Conservation (phyloP, 2,113 vertebrate species). For the Cephalophus harveyi region DNA sequence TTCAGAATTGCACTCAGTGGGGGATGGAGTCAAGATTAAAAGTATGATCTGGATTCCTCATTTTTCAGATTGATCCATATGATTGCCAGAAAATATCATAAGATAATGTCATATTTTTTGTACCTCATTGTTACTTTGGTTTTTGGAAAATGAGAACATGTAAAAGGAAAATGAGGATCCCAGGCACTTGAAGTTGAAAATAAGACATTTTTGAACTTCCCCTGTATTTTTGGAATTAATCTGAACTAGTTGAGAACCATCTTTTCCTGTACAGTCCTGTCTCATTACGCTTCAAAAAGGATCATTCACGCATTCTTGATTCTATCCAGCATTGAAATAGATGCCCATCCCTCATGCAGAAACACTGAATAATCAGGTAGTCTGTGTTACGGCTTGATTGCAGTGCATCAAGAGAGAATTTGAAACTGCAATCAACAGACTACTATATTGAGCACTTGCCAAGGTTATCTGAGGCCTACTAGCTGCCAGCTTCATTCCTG, state of each 20-base stretch:
- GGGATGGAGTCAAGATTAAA: neutral
- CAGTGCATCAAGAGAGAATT: neutral
- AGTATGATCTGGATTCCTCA: neutral
- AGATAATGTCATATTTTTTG: neutral
- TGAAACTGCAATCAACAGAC: neutral
- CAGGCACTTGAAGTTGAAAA: neutral
- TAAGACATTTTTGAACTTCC: neutral
- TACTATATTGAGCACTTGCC: neutral
- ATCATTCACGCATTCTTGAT: neutral
- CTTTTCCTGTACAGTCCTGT: neutral
- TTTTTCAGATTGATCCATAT: neutral
- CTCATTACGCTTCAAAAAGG: neutral
- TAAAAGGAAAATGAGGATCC: neutral
- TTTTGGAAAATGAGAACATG: constrained; percentile 7
- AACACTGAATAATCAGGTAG: neutral
- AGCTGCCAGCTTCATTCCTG: neutral
- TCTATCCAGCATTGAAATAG: neutral
- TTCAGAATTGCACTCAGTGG: neutral
- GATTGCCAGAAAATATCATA: neutral
- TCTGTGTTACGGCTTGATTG: neutral
- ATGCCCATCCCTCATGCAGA: neutral
- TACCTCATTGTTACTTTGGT: neutral
- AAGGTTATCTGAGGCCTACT: neutral
- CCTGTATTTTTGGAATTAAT: neutral
- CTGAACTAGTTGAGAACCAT: neutral